Percentiles rank a stretch among this genome's conserved stretches.
Evolutionary conservation across 2,113 vertebrate species (phyloP).

Genomic region (Junco hyemalis): DNA sequence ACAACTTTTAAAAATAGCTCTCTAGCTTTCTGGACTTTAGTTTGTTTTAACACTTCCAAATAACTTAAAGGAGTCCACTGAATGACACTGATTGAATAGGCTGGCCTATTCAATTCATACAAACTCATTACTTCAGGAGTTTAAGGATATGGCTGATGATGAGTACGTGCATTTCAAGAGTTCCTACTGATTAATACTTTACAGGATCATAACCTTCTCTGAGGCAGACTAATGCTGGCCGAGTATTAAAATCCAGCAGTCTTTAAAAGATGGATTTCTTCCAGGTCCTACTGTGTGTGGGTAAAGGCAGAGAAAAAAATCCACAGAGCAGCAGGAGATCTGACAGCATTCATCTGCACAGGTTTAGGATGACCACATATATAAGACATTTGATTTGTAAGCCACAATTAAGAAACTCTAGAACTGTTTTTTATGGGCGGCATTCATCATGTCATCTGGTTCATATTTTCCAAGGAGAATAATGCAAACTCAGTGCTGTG

Average conservation of each 20-base stretch:
- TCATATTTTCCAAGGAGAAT: conserved; percentile 51
- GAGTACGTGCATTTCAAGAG: fast-evolving
- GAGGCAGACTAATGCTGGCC: neutral
- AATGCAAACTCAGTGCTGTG: conserved; percentile 11
- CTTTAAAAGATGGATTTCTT: neutral
- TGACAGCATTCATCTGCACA: neutral
- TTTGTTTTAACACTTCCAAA: neutral
- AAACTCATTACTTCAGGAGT: neutral
- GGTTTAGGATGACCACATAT: conserved; percentile 22
- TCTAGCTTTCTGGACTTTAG: neutral
- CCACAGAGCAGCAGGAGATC: neutral
- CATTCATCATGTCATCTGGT: conserved; percentile 40
- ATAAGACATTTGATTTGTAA: conserved; percentile 47
- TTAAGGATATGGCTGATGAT: neutral
- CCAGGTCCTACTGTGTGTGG: neutral
- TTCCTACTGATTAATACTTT: neutral
- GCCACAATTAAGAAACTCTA: conserved; percentile 58
- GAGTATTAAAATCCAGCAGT: neutral
- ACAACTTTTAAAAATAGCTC: neutral
- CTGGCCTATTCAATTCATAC: neutral
- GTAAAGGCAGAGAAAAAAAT: neutral
- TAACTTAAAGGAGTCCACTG: neutral
- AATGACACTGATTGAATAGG: neutral
- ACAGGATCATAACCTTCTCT: neutral
- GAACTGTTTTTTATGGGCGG: neutral